phyloP scores from a whole-genome alignment of 2,797 vertebrate species.

The Phoeniculus purpureus region DNA sequence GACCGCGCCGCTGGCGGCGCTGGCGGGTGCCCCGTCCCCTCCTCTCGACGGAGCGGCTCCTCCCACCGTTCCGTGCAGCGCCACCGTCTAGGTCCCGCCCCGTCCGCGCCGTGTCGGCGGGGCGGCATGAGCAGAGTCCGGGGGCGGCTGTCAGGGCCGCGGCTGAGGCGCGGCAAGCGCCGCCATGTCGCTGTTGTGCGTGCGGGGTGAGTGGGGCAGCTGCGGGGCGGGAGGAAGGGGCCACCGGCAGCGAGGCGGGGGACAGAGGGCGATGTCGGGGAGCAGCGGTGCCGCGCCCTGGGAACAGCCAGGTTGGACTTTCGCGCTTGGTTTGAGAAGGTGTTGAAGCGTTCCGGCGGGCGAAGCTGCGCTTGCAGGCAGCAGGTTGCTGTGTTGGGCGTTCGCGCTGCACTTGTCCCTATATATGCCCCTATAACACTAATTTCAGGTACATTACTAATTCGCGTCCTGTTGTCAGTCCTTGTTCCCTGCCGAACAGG shows the following conservation, averaged over 20 bases:
- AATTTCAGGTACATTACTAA: not conserved
- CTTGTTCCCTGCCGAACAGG: not conserved
- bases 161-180: not conserved
- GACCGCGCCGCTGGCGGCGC: not conserved
- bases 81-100: not conserved
- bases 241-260: too few species aligned
- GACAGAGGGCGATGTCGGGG: not conserved
- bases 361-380: not conserved
- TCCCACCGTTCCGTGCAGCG: not conserved
- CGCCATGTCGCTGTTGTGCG: slow-evolving; percentile 53
- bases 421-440: fast-evolving
- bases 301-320: not conserved
- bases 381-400: not conserved
- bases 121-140: slow-evolving; percentile 30
- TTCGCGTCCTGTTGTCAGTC: not conserved
- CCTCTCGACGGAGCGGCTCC: not conserved
- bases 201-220: slow-evolving; percentile 40
- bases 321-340: not conserved
- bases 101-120: not conserved
- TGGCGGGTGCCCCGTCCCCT: not conserved
- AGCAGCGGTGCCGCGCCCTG: not conserved
- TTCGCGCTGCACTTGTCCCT: fast-evolving
- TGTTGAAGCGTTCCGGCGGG: not conserved
- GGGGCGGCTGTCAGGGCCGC: slow-evolving; percentile 9
- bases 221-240: not conserved